Percentiles rank a stretch among this genome's conserved stretches.
phyloP scores from a whole-genome alignment of 2,888 invertebrate genomes.

The Rhogogaster chlorosoma region DNA sequence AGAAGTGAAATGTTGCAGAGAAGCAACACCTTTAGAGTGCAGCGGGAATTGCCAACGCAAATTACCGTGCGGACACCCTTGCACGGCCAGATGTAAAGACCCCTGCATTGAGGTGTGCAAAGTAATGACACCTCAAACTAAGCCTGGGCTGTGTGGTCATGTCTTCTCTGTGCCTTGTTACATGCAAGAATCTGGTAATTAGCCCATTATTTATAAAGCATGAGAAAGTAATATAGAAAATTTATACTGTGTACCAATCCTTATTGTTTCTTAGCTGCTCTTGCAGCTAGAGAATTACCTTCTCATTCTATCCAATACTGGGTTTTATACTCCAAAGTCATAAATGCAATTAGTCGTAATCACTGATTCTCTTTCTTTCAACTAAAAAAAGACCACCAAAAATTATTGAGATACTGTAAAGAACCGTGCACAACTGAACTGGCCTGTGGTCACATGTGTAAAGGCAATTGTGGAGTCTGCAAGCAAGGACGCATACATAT shows the following conservation, averaged over 20 bases:
- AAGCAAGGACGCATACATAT: constrained; percentile 82
- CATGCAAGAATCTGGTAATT: constrained; percentile 56
- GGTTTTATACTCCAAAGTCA: neutral
- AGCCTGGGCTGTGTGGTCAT: constrained; percentile 79
- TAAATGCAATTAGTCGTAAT: neutral
- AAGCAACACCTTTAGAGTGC: constrained; percentile 74
- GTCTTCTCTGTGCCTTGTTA: constrained; percentile 77
- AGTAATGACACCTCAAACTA: neutral
- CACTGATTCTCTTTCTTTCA: neutral
- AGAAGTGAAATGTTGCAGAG: constrained; percentile 75
- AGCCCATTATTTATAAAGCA: neutral
- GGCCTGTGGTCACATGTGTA: constrained; percentile 79
- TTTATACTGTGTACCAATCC: neutral
- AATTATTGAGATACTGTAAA: constrained; percentile 74
- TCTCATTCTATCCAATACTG: neutral
- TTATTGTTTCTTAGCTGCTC: constrained; percentile 30
- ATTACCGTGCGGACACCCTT: constrained; percentile 80
- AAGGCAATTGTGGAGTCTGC: constrained; percentile 81
- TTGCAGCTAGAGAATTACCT: constrained; percentile 59
- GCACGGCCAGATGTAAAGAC: constrained; percentile 75
- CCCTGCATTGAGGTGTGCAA: constrained; percentile 75
- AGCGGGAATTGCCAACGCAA: constrained; percentile 77
- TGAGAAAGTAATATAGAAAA: neutral
- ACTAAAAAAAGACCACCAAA: neutral
- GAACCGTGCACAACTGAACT: constrained; percentile 77